Percentiles rank a stretch among this genome's conserved stretches.
Evolutionary conservation across 2,797 vertebrate species (phyloP).

Genomic region (Harpagifer antarcticus): DNA sequence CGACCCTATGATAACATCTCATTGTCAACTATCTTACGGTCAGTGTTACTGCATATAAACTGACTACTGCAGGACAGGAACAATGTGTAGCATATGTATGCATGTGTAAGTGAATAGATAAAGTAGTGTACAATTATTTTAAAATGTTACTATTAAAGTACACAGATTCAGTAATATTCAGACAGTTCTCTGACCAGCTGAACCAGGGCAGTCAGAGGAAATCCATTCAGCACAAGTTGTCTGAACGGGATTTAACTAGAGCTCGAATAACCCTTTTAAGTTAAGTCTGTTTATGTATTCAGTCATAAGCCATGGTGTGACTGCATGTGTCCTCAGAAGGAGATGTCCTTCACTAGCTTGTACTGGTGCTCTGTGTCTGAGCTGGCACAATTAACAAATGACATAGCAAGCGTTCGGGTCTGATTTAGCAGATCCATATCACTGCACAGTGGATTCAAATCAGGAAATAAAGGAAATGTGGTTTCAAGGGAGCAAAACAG

Average conservation of each 20-base stretch:
- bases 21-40: slow-evolving; percentile 34
- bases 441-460: slow-evolving; percentile 80
- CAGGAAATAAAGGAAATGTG: slow-evolving; percentile 62
- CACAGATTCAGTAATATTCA: slow-evolving; percentile 30
- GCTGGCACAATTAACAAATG: slow-evolving; percentile 94
- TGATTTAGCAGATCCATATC: slow-evolving; percentile 97
- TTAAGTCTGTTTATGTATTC: slow-evolving; percentile 37
- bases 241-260: slow-evolving; percentile 28
- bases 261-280: slow-evolving; percentile 45
- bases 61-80: slow-evolving; percentile 36
- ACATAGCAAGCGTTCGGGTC: slow-evolving; percentile 97
- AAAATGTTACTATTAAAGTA: slow-evolving; percentile 32
- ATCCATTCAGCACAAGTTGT: slow-evolving; percentile 3
- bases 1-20: slow-evolving; percentile 15
- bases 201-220: slow-evolving; percentile 30
- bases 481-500: slow-evolving; percentile 62
- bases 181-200: slow-evolving; percentile 14
- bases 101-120: slow-evolving; percentile 28
- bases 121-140: slow-evolving; percentile 32
- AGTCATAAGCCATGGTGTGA: slow-evolving; percentile 22
- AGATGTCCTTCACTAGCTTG: slow-evolving; percentile 99
- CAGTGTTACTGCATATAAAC: slow-evolving; percentile 57
- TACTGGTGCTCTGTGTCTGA: slow-evolving; percentile 96
- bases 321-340: slow-evolving; percentile 88
- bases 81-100: slow-evolving; percentile 15